These are phyloP conservation scores for Tenthredo notha DNA, from an alignment of 2,888 invertebrate genomes.

Conservation along the genomic window DNA sequence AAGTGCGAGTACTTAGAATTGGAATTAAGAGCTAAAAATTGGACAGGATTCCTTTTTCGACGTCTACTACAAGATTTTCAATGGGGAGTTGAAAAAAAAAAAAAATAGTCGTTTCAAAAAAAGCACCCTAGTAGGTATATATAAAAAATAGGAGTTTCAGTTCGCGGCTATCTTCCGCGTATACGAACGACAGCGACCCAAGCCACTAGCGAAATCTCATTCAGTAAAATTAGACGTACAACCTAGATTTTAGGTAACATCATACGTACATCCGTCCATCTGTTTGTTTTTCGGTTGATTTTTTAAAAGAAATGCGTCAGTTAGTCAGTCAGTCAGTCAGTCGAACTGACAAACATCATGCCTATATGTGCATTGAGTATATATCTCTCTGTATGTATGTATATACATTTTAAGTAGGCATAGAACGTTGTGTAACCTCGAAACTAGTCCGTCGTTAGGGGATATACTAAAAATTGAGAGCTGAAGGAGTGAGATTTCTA, in stretches of 20 bases:
- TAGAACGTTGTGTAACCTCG: background rate
- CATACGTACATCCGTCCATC: background rate
- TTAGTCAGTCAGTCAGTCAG: background rate
- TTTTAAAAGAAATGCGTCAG: background rate
- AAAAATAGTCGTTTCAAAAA: too few relatives aligned
- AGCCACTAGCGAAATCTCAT: constrained; percentile 13
- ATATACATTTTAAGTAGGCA: background rate
- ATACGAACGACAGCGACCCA: background rate
- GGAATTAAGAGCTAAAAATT: too few relatives aligned
- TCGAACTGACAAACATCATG: background rate
- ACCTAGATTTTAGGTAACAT: constrained; percentile 7
- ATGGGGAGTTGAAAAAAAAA: too few relatives aligned
- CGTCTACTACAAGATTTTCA: too few relatives aligned
- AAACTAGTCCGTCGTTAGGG: background rate
- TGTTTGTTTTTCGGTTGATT: background rate
- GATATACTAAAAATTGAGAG: background rate
- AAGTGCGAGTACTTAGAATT: too few relatives aligned
- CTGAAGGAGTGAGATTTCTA: background rate
- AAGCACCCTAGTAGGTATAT: too few relatives aligned
- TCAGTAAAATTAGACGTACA: constrained; percentile 36
- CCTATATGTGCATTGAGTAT: too few relatives aligned
- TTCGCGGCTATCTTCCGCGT: background rate
- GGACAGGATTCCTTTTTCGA: too few relatives aligned
- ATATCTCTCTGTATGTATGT: background rate
- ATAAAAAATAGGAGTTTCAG: background rate